Percentiles rank a stretch among this genome's conserved stretches.
These are phyloP conservation scores for Augiades crinisus DNA, from an alignment of 2,888 invertebrate genomes.

Conservation along the genomic window DNA sequence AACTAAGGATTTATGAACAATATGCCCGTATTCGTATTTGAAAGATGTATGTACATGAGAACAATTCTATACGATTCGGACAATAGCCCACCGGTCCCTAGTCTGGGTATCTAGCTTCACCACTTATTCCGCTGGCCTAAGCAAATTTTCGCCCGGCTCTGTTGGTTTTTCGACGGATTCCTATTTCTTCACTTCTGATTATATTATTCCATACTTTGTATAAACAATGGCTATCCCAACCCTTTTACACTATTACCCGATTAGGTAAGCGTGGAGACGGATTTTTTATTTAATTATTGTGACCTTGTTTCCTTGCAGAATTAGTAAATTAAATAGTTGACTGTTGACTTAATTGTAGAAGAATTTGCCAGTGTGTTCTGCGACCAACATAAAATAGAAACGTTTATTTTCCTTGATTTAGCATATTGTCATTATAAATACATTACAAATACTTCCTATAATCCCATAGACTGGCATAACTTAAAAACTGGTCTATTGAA, in stretches of 20 bases:
- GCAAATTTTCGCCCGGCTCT: constrained; percentile 76
- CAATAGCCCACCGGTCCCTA: constrained; percentile 54
- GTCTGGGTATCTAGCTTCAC: constrained; percentile 57
- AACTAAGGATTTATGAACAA: background rate
- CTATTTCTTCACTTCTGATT: constrained; percentile 81
- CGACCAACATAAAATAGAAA: too few species aligned
- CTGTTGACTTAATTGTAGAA: too few species aligned
- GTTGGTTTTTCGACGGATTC: constrained; percentile 78
- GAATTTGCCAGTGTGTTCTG: too few species aligned
- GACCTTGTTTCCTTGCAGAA: too few species aligned
- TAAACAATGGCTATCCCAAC: constrained; percentile 73
- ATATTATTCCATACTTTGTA: constrained; percentile 80
- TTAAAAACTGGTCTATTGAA: too few species aligned
- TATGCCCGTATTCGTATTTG: background rate
- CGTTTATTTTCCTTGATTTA: too few species aligned
- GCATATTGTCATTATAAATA: too few species aligned
- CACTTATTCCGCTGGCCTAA: constrained; percentile 80
- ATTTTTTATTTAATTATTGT: constrained; percentile 28
- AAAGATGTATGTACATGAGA: background rate
- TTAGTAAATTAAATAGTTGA: too few species aligned
- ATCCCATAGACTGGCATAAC: too few species aligned
- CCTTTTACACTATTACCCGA: constrained; percentile 76
- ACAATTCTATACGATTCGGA: constrained; percentile 43
- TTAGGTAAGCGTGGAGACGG: constrained; percentile 48
- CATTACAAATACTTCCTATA: too few species aligned